phyloP scores from a whole-genome alignment of 2,113 vertebrate genomes.

The Spheniscus mendiculus region DNA sequence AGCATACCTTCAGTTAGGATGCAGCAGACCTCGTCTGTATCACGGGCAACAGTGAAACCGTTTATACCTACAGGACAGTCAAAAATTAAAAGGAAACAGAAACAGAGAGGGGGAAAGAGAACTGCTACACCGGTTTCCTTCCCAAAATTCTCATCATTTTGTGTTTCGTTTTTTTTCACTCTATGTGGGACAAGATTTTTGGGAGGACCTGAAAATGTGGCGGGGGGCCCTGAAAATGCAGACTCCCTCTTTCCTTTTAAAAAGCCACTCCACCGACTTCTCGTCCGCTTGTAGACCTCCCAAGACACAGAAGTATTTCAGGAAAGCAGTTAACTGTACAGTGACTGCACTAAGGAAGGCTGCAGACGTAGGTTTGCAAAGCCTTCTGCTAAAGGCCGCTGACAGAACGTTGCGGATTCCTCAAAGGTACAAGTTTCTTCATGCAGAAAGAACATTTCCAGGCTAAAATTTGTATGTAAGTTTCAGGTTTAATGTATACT shows the following conservation, averaged over 20 bases:
- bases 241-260: not conserved
- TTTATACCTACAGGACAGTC: not conserved
- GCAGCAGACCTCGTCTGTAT: not conserved
- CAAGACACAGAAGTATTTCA: not conserved
- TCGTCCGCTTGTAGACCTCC: not conserved
- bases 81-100: not conserved
- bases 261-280: not conserved
- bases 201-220: not conserved
- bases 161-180: not conserved
- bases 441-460: not conserved
- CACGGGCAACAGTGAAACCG: not conserved
- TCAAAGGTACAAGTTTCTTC: not conserved
- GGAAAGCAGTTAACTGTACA: not conserved
- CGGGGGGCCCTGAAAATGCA: not conserved
- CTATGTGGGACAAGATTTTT: not conserved
- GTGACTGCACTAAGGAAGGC: not conserved
- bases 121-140: not conserved
- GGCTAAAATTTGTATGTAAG: not conserved
- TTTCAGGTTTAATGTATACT: not conserved
- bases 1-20: not conserved
- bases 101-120: not conserved
- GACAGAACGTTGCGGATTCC: not conserved
- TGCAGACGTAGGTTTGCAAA: not conserved
- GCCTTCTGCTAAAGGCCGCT: not conserved
- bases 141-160: not conserved